Percentiles rank a stretch among this genome's conserved stretches.
Conservation (phyloP, 2,888 invertebrate genomes). For the Conops quadrifasciatus region DNA sequence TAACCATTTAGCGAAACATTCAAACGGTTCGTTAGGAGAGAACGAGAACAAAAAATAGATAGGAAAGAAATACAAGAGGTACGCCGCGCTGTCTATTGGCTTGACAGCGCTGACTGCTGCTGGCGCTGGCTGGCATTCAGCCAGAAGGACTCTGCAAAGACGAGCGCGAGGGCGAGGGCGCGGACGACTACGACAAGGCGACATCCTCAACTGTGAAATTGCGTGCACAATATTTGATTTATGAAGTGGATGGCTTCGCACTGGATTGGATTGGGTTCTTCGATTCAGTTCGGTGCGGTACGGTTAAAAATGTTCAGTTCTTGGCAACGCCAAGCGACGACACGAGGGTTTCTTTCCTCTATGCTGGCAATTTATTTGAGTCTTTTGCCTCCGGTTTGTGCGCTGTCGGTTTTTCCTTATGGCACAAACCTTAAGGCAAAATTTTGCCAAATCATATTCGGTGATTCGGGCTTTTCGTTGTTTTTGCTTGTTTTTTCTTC, state of each 20-base stretch:
- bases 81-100: not conserved
- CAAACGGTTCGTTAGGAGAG: not conserved
- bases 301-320: too few species aligned
- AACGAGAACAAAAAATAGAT: not conserved
- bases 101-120: conserved; percentile 17
- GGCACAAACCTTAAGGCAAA: too few species aligned
- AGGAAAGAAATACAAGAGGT: not conserved
- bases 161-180: not conserved
- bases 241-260: conserved; percentile 20
- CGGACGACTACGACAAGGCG: conserved; percentile 6
- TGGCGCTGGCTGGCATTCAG: conserved; percentile 39
- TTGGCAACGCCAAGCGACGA: too few species aligned
- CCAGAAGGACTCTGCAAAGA: not conserved
- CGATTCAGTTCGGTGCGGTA: too few species aligned
- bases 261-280: too few species aligned
- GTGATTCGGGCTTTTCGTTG: too few species aligned
- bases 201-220: conserved; percentile 39
- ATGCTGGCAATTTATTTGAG: not conserved
- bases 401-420: not conserved
- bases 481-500: too few species aligned
- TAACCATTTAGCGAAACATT: too few species aligned
- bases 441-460: too few species aligned
- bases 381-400: not conserved
- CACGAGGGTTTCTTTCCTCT: not conserved
- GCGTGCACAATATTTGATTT: conserved; percentile 42